Evolutionary conservation across 64 coral and sea anemone species (phyloP).

Genomic region (Actinia equina): DNA sequence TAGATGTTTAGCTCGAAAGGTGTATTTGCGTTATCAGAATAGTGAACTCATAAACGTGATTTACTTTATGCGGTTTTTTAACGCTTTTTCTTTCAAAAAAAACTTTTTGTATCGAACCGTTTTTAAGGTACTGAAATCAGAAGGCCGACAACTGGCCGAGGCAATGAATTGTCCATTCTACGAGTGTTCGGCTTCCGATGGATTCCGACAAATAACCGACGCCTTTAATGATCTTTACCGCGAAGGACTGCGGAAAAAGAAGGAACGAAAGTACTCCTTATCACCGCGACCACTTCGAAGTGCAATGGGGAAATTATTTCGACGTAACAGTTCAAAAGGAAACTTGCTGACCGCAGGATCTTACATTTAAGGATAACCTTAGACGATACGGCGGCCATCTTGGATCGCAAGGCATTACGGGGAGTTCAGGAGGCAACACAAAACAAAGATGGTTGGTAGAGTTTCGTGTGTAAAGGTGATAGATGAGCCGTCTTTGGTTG

Average conservation of each 20-base stretch:
- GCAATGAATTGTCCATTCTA: conserved; percentile 49
- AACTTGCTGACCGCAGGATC: not conserved
- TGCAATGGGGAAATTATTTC: conserved; percentile 58
- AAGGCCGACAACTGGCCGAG: conserved; percentile 40
- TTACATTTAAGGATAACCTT: not conserved
- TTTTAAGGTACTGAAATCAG: conserved; percentile 27
- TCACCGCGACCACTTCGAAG: conserved; percentile 50
- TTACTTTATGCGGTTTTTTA: too few relatives aligned
- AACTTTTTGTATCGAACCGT: too few relatives aligned
- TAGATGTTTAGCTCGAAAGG: too few relatives aligned
- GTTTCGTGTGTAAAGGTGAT: not conserved
- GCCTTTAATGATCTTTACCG: conserved; percentile 59
- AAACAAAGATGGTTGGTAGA: too few relatives aligned
- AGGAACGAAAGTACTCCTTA: conserved; percentile 19
- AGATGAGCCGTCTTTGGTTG: too few relatives aligned
- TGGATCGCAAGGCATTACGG: too few relatives aligned
- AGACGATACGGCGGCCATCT: too few relatives aligned
- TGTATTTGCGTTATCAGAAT: too few relatives aligned
- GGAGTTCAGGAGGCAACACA: too few relatives aligned
- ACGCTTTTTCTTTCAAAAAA: too few relatives aligned
- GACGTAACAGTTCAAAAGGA: conserved; percentile 27
- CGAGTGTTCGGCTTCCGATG: conserved; percentile 63
- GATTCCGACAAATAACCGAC: conserved; percentile 19
- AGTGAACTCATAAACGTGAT: too few relatives aligned
- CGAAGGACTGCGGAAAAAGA: conserved; percentile 49